Conservation (phyloP, 2,888 invertebrate species). For the Hypsopygia costalis region DNA sequence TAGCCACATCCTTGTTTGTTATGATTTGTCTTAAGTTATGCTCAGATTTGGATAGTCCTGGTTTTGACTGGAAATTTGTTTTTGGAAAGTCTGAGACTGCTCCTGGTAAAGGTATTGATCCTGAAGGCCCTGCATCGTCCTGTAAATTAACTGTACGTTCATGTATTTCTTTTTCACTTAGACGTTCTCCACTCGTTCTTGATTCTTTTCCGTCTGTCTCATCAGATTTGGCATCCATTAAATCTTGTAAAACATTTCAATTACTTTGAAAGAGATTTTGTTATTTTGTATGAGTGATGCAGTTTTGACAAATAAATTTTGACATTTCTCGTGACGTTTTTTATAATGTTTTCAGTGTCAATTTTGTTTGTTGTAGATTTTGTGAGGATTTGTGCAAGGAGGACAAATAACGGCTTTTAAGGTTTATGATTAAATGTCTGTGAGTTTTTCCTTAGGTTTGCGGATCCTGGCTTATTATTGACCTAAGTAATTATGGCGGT, state of each 20-base stretch:
- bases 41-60: constrained; percentile 67
- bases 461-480: no score
- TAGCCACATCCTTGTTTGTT: constrained; percentile 56
- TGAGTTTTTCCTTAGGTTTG: no score
- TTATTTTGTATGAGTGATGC: constrained; percentile 23
- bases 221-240: constrained; percentile 55
- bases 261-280: constrained; percentile 25
- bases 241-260: constrained; percentile 50
- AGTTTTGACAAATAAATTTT: constrained; percentile 22
- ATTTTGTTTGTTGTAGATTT: no score
- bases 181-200: constrained; percentile 24
- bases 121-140: constrained; percentile 65
- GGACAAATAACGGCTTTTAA: no score
- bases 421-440: no score
- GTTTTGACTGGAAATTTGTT: constrained; percentile 28
- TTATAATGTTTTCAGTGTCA: no score
- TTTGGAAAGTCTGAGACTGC: constrained; percentile 34
- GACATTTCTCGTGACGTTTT: constrained; percentile 2
- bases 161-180: constrained; percentile 14
- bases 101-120: constrained; percentile 47
- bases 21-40: constrained; percentile 60
- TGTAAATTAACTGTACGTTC: constrained; percentile 15
- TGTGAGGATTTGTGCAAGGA: no score
- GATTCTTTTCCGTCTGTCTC: constrained; percentile 34
- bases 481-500: no score